Evolutionary conservation across 1,140 invertebrate species (phyloP).

Genomic region (Bombus terrestris): DNA sequence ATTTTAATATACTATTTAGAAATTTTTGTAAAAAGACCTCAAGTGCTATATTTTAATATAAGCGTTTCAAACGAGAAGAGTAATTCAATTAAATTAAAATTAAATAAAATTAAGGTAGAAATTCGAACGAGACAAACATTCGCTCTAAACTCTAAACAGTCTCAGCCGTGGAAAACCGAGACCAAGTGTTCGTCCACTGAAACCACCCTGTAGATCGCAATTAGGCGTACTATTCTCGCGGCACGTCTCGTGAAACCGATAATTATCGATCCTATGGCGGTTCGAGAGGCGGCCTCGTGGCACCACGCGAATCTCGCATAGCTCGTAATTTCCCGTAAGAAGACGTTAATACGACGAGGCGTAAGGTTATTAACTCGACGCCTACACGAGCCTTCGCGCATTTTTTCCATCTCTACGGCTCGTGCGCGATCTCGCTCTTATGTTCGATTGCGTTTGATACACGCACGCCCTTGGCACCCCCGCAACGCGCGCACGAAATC

Average conservation of each 20-base stretch:
- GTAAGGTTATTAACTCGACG: constrained; percentile 53
- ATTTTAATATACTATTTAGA: too few species aligned
- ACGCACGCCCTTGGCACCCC: neutral
- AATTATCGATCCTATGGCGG: constrained; percentile 29
- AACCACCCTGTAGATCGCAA: constrained; percentile 14
- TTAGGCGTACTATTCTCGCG: constrained; percentile 21
- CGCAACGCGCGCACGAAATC: neutral
- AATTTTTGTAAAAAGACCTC: too few species aligned
- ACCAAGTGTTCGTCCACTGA: neutral
- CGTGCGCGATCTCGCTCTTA: neutral
- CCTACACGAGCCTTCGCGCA: constrained; percentile 19
- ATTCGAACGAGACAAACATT: neutral
- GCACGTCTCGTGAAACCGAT: constrained; percentile 20
- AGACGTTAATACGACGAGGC: constrained; percentile 53
- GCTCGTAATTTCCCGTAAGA: constrained; percentile 47
- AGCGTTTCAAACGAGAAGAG: too few species aligned
- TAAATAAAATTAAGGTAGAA: neutral
- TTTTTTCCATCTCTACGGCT: neutral
- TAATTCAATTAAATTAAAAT: neutral
- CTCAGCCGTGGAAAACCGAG: neutral
- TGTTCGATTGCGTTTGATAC: neutral
- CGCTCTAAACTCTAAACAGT: neutral
- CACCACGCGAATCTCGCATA: constrained; percentile 23
- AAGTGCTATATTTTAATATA: too few species aligned
- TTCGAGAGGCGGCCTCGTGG: neutral